These are phyloP conservation scores for Herminia tarsipennalis DNA, from an alignment of 2,888 invertebrate species.

Conservation along the genomic window DNA sequence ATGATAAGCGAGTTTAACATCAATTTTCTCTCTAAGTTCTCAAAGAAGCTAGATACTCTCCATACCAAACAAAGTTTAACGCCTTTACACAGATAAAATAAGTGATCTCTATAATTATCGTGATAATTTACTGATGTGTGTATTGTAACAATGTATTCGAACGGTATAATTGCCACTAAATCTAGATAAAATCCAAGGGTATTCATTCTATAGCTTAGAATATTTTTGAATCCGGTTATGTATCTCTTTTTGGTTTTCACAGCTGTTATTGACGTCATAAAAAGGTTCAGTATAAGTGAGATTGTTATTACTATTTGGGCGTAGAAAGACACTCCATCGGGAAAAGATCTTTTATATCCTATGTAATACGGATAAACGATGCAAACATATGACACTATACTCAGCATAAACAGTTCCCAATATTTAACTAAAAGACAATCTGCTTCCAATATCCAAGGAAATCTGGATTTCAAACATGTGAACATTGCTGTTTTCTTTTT, in stretches of 20 bases:
- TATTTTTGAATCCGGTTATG: constrained; percentile 63
- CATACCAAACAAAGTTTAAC: constrained; percentile 81
- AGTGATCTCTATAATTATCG: constrained; percentile 71
- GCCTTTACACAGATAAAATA: constrained; percentile 81
- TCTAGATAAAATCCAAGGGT: constrained; percentile 82
- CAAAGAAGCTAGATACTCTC: constrained; percentile 77
- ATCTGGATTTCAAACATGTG: constrained; percentile 67
- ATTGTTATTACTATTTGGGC: constrained; percentile 70
- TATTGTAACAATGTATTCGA: constrained; percentile 78
- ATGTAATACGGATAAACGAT: constrained; percentile 80
- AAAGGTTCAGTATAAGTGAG: constrained; percentile 71
- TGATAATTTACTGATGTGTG: constrained; percentile 64
- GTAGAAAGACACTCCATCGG: constrained; percentile 66
- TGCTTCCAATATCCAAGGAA: constrained; percentile 81
- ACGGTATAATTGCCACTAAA: constrained; percentile 75
- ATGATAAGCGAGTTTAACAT: constrained; percentile 69
- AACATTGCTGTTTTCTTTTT: constrained; percentile 69
- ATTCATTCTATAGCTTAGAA: constrained; percentile 73
- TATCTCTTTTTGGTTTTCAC: constrained; percentile 76
- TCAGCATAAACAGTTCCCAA: constrained; percentile 79
- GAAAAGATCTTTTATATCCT: constrained; percentile 71
- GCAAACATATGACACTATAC: constrained; percentile 71
- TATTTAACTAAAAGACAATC: constrained; percentile 74
- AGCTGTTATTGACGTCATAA: constrained; percentile 75
- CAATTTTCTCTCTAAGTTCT: constrained; percentile 71